These are phyloP conservation scores for Pseudopodoces humilis DNA, from an alignment of 2,113 vertebrate genomes.

Conservation along the genomic window DNA sequence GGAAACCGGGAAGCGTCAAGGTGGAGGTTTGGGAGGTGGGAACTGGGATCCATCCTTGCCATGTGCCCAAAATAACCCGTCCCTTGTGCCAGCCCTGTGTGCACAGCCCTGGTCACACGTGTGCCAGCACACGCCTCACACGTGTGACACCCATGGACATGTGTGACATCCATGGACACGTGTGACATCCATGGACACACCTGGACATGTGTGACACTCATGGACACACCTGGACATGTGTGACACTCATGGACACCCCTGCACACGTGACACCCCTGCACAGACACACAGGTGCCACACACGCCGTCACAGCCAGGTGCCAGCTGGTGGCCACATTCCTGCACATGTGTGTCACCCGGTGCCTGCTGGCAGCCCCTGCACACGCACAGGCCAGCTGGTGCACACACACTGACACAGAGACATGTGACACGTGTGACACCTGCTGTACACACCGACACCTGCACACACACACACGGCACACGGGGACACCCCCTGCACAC, in stretches of 20 bases:
- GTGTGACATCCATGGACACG: not conserved
- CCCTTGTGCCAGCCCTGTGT: not conserved
- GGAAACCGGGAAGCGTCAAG: not conserved
- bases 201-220: fast-evolving
- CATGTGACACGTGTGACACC: not conserved
- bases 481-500: not conserved
- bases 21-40: not conserved
- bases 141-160: fast-evolving
- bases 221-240: not conserved
- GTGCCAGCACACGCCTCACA: not conserved
- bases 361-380: not conserved
- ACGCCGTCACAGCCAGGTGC: fast-evolving
- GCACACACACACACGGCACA: too few relatives aligned
- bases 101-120: not conserved
- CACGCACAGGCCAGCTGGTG: not conserved
- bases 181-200: not conserved
- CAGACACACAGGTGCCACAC: not conserved
- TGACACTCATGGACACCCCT: too few relatives aligned
- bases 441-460: not conserved
- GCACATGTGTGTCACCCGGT: not conserved
- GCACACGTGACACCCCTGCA: too few relatives aligned
- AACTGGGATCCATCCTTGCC: not conserved
- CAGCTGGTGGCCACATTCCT: not conserved
- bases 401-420: not conserved
- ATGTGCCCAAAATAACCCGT: not conserved